These are phyloP conservation scores for Lycocorax pyrrhopterus DNA, from an alignment of 2,113 vertebrate genomes.

Conservation along the genomic window DNA sequence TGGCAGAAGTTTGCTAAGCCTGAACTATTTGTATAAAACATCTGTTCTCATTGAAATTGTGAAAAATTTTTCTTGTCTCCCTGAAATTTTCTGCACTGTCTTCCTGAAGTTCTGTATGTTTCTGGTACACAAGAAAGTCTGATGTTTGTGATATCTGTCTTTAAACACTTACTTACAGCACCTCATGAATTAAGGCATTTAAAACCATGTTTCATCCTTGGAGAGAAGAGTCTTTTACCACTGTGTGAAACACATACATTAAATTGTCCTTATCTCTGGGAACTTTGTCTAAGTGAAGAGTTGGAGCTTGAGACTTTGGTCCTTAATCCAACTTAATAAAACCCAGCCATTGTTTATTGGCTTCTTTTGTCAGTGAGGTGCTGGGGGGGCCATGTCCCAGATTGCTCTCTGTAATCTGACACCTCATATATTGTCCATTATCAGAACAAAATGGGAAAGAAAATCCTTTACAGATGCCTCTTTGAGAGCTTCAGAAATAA, in stretches of 20 bases:
- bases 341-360: background rate
- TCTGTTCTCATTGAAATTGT: background rate
- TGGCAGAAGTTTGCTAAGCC: background rate
- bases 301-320: background rate
- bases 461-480: background rate
- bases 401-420: background rate
- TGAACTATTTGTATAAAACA: background rate
- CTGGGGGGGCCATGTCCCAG: background rate
- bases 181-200: background rate
- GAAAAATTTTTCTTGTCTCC: background rate
- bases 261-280: background rate
- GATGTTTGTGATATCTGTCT: background rate
- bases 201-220: background rate
- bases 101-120: background rate
- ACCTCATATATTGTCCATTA: background rate
- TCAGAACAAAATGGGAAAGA: background rate
- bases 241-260: background rate
- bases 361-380: background rate
- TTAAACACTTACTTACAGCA: background rate
- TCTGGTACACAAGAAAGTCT: background rate
- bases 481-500: constrained; percentile 15
- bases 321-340: background rate
- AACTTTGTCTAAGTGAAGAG: background rate
- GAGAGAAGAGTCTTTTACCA: background rate
- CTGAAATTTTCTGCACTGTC: background rate